These are phyloP conservation scores for Archivesica marissinica DNA, from an alignment of 1,140 invertebrate species.

Conservation along the genomic window DNA sequence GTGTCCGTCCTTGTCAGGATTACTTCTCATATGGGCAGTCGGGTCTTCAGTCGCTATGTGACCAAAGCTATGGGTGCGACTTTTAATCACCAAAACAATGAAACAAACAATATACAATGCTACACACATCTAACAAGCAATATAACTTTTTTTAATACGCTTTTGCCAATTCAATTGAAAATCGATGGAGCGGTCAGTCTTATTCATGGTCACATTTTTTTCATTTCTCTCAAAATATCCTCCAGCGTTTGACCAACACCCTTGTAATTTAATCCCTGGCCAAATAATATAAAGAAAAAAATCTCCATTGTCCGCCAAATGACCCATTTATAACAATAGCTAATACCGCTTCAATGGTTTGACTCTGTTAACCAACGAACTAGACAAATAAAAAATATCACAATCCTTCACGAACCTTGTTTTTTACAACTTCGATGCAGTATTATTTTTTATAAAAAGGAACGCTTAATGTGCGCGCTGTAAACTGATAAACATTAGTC, in stretches of 20 bases:
- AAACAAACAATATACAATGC: too few species aligned
- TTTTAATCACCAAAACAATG: too few species aligned
- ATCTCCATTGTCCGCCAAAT: constrained; percentile 35
- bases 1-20: too few species aligned
- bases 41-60: too few species aligned
- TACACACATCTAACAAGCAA: too few species aligned
- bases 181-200: neutral
- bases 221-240: constrained; percentile 28
- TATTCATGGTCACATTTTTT: constrained; percentile 5
- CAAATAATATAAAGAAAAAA: constrained; percentile 27
- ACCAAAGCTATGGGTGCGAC: too few species aligned
- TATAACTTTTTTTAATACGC: too few species aligned
- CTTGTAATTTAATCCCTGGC: constrained; percentile 34
- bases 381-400: constrained; percentile 33
- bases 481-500: constrained; percentile 47
- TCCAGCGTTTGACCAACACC: constrained; percentile 28
- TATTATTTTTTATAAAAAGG: constrained; percentile 27
- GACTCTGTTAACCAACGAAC: constrained; percentile 16
- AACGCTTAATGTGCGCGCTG: constrained; percentile 1
- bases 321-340: constrained; percentile 36
- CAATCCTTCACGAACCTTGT: neutral
- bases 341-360: neutral
- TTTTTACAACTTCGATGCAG: constrained; percentile 26
- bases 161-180: neutral
- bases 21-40: too few species aligned